Percentiles rank a stretch among this genome's conserved stretches.
Evolutionary conservation across 2,888 invertebrate genomes (phyloP).

Genomic region (Tricholauxania praeusta): DNA sequence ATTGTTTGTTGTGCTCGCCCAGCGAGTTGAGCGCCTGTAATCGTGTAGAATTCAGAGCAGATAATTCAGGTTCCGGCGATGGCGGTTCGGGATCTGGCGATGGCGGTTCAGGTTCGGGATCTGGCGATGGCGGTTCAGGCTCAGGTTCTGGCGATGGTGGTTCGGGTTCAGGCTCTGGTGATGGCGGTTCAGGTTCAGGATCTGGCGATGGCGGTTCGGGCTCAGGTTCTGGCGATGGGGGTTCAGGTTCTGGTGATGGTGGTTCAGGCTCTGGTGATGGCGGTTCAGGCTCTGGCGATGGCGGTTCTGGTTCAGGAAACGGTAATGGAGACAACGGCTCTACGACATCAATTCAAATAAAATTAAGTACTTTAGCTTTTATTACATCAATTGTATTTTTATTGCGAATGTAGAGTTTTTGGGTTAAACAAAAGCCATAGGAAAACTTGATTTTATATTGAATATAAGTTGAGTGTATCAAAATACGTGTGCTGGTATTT

Average conservation of each 20-base stretch:
- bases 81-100: slow-evolving; percentile 22
- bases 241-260: neutral
- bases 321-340: neutral
- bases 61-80: slow-evolving; percentile 13
- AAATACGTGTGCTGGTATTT: too few relatives aligned
- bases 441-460: too few relatives aligned
- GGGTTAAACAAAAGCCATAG: too few relatives aligned
- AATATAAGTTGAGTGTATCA: too few relatives aligned
- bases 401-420: neutral
- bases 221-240: too few relatives aligned
- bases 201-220: slow-evolving; percentile 10
- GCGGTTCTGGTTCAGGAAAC: slow-evolving; percentile 15
- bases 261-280: neutral
- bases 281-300: slow-evolving; percentile 22
- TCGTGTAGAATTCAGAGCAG: slow-evolving; percentile 24
- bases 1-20: slow-evolving; percentile 51
- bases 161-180: slow-evolving; percentile 11
- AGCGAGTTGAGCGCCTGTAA: slow-evolving; percentile 49
- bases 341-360: neutral
- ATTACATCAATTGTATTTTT: neutral
- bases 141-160: slow-evolving; percentile 2
- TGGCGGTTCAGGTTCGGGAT: slow-evolving; percentile 23
- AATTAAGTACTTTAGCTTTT: neutral
- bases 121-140: slow-evolving; percentile 19
- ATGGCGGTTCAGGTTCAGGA: slow-evolving; percentile 9